Percentiles rank a stretch among this genome's conserved stretches.
phyloP scores from a whole-genome alignment of 1,140 invertebrate species.

The Heliconius melpomene region DNA sequence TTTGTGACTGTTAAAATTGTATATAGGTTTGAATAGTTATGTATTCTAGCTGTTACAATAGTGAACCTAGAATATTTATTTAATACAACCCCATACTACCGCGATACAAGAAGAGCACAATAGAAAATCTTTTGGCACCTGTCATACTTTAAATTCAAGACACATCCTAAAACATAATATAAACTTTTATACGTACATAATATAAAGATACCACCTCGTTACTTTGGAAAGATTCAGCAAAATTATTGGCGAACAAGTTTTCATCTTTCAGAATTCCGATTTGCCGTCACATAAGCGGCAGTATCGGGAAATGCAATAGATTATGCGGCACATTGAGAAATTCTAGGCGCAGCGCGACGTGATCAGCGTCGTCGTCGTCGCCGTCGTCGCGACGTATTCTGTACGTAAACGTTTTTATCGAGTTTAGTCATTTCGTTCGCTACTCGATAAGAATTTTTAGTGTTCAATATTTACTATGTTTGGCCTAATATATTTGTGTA shows the following conservation, averaged over 20 bases:
- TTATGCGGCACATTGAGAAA: constrained; percentile 49
- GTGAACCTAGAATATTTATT: neutral
- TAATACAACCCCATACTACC: neutral
- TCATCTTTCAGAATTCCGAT: constrained; percentile 41
- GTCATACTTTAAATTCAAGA: neutral
- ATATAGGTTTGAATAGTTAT: too few species aligned
- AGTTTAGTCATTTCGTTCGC: constrained; percentile 28
- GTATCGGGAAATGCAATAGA: constrained; percentile 43
- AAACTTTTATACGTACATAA: neutral
- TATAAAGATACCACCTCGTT: neutral
- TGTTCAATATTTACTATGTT: neutral
- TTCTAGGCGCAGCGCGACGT: constrained; percentile 46
- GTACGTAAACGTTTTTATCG: constrained; percentile 36
- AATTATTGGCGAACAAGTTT: constrained; percentile 41
- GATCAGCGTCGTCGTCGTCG: constrained; percentile 22
- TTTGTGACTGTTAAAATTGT: too few species aligned
- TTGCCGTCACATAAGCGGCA: constrained; percentile 40
- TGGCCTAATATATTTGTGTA: neutral
- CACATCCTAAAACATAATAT: neutral
- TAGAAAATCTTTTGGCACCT: constrained; percentile 1
- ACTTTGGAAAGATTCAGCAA: constrained; percentile 30
- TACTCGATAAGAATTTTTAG: constrained; percentile 25
- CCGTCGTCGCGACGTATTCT: constrained; percentile 31
- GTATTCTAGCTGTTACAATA: neutral
- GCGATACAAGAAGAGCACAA: neutral